A percentile compares a stretch with the other conserved stretches of the same genome.
Conservation (phyloP, 2,888 invertebrate genomes). For the Cosmia trapezina region DNA sequence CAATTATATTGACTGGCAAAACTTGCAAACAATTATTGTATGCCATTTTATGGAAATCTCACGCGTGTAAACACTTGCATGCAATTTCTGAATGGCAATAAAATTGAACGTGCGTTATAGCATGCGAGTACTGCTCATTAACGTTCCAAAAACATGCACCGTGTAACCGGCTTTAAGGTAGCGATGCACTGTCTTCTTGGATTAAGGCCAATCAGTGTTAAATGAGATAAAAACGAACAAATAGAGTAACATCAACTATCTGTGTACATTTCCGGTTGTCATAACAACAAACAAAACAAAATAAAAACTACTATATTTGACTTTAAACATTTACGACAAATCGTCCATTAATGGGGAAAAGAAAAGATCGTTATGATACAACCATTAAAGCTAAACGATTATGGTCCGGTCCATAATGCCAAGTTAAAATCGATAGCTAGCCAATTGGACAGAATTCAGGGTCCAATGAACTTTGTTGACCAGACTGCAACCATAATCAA, state of each 20-base stretch:
- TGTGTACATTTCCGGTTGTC: slow-evolving; percentile 30
- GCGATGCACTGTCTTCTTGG: neutral
- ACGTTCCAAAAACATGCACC: too few relatives aligned
- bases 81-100: too few relatives aligned
- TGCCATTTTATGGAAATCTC: too few relatives aligned
- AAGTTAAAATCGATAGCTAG: slow-evolving; percentile 46
- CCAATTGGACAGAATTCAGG: slow-evolving; percentile 40
- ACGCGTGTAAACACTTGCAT: too few relatives aligned
- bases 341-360: slow-evolving; percentile 39
- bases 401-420: slow-evolving; percentile 48
- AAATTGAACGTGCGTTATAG: too few relatives aligned
- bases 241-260: neutral
- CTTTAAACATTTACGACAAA: slow-evolving; percentile 27
- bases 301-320: slow-evolving; percentile 15
- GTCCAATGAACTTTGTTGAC: slow-evolving; percentile 21
- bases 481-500: slow-evolving; percentile 36
- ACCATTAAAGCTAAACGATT: slow-evolving; percentile 51
- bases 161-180: too few relatives aligned
- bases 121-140: too few relatives aligned
- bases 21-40: too few relatives aligned
- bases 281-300: slow-evolving; percentile 35
- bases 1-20: too few relatives aligned
- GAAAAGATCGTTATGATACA: slow-evolving; percentile 47
- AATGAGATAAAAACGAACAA: neutral
- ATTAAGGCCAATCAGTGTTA: neutral